Conservation (phyloP, 1,140 invertebrate species). For the Mya arenaria region DNA sequence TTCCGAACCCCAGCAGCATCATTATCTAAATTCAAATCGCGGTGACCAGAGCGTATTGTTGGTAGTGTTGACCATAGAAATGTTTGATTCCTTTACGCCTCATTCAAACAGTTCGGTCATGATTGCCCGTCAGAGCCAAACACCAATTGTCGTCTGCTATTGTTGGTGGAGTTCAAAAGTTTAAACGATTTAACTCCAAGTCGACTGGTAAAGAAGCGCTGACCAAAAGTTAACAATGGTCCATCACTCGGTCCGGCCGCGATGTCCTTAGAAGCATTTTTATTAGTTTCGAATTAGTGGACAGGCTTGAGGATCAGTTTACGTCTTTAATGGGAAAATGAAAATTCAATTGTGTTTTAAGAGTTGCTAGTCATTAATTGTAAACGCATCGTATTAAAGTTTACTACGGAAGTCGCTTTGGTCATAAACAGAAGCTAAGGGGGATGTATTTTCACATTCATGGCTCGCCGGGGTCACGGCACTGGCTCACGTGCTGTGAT, state of each 20-base stretch:
- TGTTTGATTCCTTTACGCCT: conserved; percentile 46
- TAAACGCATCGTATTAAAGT: conserved; percentile 37
- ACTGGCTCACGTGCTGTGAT: background rate
- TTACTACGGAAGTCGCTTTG: background rate
- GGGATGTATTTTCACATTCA: background rate
- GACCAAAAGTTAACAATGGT: conserved; percentile 17
- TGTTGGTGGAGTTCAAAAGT: conserved; percentile 51
- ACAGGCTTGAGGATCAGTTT: conserved; percentile 38
- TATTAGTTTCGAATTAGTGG: conserved; percentile 47
- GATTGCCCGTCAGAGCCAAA: conserved; percentile 36
- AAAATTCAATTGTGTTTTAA: conserved; percentile 51
- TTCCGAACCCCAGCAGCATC: conserved; percentile 26
- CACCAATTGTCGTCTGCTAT: conserved; percentile 45
- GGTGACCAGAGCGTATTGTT: conserved; percentile 44
- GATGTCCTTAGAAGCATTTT: conserved; percentile 32
- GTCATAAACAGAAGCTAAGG: conserved; percentile 34
- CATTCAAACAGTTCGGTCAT: conserved; percentile 32
- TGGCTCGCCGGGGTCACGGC: background rate
- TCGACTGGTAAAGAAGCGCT: conserved; percentile 15
- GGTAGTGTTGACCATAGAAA: conserved; percentile 24
- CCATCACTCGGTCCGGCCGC: conserved; percentile 2
- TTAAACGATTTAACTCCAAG: conserved; percentile 54
- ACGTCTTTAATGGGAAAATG: conserved; percentile 47
- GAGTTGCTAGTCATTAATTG: conserved; percentile 49
- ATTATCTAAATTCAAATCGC: conserved; percentile 28